Base-by-base conservation (phyloP, 30 jellyfish, hydroid and myxozoan genomes). In the Hydra vulgaris region DNA sequence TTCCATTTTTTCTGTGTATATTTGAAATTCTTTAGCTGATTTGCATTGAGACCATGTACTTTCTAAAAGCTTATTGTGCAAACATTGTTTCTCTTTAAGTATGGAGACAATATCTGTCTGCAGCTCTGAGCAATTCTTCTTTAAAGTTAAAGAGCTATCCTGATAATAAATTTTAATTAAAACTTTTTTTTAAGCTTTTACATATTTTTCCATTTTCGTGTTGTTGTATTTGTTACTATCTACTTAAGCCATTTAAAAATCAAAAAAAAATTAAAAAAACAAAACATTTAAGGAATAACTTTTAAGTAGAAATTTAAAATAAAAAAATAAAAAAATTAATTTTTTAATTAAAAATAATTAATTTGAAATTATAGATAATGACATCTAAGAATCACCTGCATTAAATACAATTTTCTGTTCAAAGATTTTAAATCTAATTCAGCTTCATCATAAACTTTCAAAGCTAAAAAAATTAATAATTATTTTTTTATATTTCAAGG, bases 341-440 rank as follows among this genome's bases (percentile, higher is more conserved):
- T n/a, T n/a, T n/a, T n/a, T n/a, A n/a, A n/a, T n/a, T n/a, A n/a
- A n/a, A n/a, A n/a, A n/a, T n/a, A n/a, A n/a, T n/a, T n/a, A n/a
- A n/a, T n/a, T n/a, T n/a, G n/a, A n/a, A n/a, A n/a, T n/a, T n/a
- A n/a, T n/a, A n/a, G n/a, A n/a, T n/a, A n/a, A n/a, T n/a, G n/a
- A n/a, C n/a, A n/a, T n/a, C n/a, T n/a, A n/a, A n/a, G n/a, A n/a
- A 25, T 26, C 5, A 75, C 83, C 71, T 75, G 83, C 5, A 21
- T 27, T 5, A 75, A 54, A 75, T 25, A 75, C 25, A 75, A 23
- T 26, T 26, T 18, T 25, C 83, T 71, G 8, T 54, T 75, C 19
- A 53, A 67, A 17, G 83, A 22, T 75, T 75, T 26, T 25, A 75
- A 67, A 75, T 75, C 83, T 22, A 23, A n/a, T 75, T 75, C 72